Conservation (phyloP, 2,888 invertebrate genomes). For the Papilio elwesi region DNA sequence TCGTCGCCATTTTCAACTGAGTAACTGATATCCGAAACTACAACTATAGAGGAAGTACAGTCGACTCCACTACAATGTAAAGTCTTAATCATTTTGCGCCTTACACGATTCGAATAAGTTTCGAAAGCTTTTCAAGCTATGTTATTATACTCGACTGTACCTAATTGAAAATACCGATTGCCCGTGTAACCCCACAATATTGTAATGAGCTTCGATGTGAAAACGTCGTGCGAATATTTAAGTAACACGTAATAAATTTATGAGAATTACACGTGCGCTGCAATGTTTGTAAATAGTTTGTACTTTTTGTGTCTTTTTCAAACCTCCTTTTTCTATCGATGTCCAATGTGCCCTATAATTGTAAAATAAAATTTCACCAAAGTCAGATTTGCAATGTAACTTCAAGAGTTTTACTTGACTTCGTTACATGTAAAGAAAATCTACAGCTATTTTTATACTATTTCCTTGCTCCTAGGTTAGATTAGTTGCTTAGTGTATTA, state of each 20-base stretch:
- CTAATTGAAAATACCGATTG: constrained; percentile 73
- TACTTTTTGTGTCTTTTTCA: too few species aligned
- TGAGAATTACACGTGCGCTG: constrained; percentile 62
- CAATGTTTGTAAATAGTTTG: constrained; percentile 51
- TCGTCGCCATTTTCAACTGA: too few species aligned
- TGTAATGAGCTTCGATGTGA: constrained; percentile 61
- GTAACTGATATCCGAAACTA: too few species aligned
- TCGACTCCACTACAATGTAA: constrained; percentile 5
- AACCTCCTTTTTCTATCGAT: too few species aligned
- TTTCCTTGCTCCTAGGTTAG: too few species aligned
- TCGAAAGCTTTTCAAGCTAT: constrained; percentile 51
- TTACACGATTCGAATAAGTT: constrained; percentile 28
- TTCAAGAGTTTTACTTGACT: too few species aligned
- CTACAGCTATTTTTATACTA: too few species aligned
- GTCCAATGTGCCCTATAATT: too few species aligned
- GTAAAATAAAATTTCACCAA: too few species aligned
- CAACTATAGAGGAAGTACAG: background rate
- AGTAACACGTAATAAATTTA: constrained; percentile 66
- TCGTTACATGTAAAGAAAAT: too few species aligned
- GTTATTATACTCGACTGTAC: constrained; percentile 49
- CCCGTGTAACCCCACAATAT: constrained; percentile 56
- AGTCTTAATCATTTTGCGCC: background rate
- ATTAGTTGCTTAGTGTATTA: too few species aligned
- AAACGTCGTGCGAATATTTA: constrained; percentile 53
- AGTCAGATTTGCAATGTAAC: too few species aligned